Evolutionary conservation across 2,113 vertebrate species (phyloP).

Genomic region (Lepus americanus): DNA sequence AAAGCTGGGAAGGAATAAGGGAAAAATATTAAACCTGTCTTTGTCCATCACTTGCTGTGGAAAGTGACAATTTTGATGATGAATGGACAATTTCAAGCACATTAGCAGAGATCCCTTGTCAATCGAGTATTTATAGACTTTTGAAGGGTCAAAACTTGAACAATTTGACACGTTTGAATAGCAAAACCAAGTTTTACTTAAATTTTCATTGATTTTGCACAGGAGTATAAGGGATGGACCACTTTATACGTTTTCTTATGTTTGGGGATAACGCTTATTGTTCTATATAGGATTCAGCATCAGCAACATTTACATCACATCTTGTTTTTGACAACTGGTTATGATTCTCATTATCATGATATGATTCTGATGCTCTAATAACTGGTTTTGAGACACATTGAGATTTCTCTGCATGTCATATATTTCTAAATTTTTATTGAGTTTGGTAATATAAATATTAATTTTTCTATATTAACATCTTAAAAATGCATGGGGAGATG

Average conservation of each 20-base stretch:
- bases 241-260: neutral
- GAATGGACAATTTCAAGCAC: slow-evolving; percentile 17
- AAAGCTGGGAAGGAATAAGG: neutral
- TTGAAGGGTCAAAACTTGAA: neutral
- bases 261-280: neutral
- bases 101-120: neutral
- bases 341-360: neutral
- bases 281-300: neutral
- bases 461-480: neutral
- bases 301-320: neutral
- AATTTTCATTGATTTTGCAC: neutral
- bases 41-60: neutral
- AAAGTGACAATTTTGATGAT: slow-evolving; percentile 12
- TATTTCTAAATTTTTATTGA: slow-evolving; percentile 13
- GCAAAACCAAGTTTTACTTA: neutral
- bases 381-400: slow-evolving; percentile 24
- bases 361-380: neutral
- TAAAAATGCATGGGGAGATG: neutral
- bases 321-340: neutral
- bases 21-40: neutral
- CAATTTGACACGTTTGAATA: neutral
- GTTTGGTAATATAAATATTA: slow-evolving; percentile 16
- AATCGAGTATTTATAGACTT: neutral
- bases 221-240: neutral
- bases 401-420: neutral